Base-by-base conservation (phyloP, 2,888 invertebrate species). In the Belgica antarctica region DNA sequence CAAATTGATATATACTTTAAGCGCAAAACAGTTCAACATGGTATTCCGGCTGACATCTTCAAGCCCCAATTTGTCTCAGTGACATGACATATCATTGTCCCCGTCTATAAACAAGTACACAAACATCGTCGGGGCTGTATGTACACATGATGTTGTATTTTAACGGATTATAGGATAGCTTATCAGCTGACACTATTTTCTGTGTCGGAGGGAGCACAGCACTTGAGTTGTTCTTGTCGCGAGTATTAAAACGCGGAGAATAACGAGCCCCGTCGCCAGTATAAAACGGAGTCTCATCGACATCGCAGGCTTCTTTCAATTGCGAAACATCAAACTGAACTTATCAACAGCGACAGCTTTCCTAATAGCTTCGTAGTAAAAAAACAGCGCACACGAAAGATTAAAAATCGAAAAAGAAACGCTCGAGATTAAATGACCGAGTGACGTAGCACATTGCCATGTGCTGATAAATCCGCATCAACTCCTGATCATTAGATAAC, bases 241-340 rank as follows among this genome's bases (percentile, higher is more conserved):
- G 52, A 57, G 68, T 68, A 68, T 68, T 68, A 68, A 68, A 68
- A 34, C 31, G 52, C 57, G 22, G 22, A 31, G 4, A 34, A 62
- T 17, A 24, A 47, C 17, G 25, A 24, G 46, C 28, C 41, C 28
- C 68, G 68, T 15, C 12, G 4, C 28, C 68, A 68, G 68, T 68
- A 68, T 68, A 57, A 57, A 57, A 68, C 19, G 10, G 28, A 46
- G 25, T 57, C 52, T 57, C 57, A 34, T 68, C 25, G 17, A 25
- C 24, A 19, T 68, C 68, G 27, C 31, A 59, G 27, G 25, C 52
- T 59, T 59, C 59, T 59, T 59, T 59, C 59, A 3, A 25, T 59
- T 27, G 25, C n/a, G 4, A 15, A 25, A 59, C 25, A n/a, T 52
- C 52, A 10, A 2, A 52, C 12, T 52, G 46, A 46, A 46, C 46